Conservation (phyloP, 1,140 invertebrate species). For the Musca vetustissima region DNA sequence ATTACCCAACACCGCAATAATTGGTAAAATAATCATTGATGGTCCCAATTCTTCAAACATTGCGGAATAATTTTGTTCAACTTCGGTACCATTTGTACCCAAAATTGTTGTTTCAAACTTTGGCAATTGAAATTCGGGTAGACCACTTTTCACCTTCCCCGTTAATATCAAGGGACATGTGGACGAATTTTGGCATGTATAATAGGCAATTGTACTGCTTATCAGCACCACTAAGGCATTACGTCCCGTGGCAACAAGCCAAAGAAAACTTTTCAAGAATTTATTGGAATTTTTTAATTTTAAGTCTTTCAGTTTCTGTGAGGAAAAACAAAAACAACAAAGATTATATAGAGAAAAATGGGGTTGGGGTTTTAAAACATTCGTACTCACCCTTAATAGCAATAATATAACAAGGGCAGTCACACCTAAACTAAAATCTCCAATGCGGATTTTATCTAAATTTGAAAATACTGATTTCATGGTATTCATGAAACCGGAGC, state of each 20-base stretch:
- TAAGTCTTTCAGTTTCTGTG: slow-evolving; percentile 70
- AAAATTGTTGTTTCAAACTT: slow-evolving; percentile 63
- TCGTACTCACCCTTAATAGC: slow-evolving; percentile 63
- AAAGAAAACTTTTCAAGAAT: slow-evolving; percentile 62
- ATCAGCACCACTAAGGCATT: slow-evolving; percentile 77
- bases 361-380: neutral
- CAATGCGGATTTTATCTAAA: slow-evolving; percentile 58
- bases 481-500: slow-evolving; percentile 63
- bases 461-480: slow-evolving; percentile 65
- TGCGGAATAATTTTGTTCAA: slow-evolving; percentile 57
- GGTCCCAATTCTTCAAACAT: slow-evolving; percentile 69
- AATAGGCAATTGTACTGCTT: slow-evolving; percentile 63
- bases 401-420: slow-evolving; percentile 67
- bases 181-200: slow-evolving; percentile 54
- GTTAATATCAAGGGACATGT: slow-evolving; percentile 66
- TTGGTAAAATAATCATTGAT: slow-evolving; percentile 74
- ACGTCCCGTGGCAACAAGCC: slow-evolving; percentile 73
- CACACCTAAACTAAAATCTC: slow-evolving; percentile 68
- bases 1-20: slow-evolving; percentile 81
- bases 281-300: slow-evolving; percentile 49
- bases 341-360: neutral
- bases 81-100: slow-evolving; percentile 56
- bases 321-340: slow-evolving; percentile 28
- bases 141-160: slow-evolving; percentile 64
- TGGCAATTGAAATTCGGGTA: slow-evolving; percentile 63